Evolutionary conservation across 2,797 vertebrate genomes (phyloP).

Genomic region (Platalea minor): DNA sequence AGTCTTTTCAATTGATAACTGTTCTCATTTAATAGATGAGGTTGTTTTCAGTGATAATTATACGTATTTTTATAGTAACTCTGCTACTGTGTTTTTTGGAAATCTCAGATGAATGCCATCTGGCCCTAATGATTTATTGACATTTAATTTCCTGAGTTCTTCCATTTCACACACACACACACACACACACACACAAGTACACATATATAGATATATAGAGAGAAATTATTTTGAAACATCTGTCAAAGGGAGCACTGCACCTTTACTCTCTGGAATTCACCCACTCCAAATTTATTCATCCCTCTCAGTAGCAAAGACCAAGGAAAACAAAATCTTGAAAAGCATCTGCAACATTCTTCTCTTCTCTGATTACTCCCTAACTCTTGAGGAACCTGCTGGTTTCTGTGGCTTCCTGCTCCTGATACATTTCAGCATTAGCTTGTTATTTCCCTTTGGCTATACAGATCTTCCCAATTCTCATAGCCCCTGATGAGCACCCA

Average conservation of each 20-base stretch:
- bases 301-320: not conserved
- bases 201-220: not conserved
- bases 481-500: not conserved
- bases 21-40: not conserved
- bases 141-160: constrained; percentile 53
- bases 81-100: not conserved
- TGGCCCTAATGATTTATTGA: constrained; percentile 27
- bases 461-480: not conserved
- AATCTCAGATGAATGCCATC: constrained; percentile 34
- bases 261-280: not conserved
- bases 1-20: not conserved
- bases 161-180: not conserved
- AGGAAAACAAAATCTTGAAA: not conserved
- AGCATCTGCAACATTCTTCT: not conserved
- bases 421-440: not conserved
- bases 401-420: not conserved
- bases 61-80: constrained; percentile 26
- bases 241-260: not conserved
- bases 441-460: not conserved
- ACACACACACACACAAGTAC: not conserved
- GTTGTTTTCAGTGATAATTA: constrained; percentile 20
- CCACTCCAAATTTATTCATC: not conserved
- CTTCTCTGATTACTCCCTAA: not conserved
- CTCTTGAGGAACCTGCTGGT: not conserved
- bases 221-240: not conserved